These are phyloP conservation scores for Rhabdophis nuchalis DNA, from an alignment of 2,797 vertebrate genomes.

Conservation along the genomic window DNA sequence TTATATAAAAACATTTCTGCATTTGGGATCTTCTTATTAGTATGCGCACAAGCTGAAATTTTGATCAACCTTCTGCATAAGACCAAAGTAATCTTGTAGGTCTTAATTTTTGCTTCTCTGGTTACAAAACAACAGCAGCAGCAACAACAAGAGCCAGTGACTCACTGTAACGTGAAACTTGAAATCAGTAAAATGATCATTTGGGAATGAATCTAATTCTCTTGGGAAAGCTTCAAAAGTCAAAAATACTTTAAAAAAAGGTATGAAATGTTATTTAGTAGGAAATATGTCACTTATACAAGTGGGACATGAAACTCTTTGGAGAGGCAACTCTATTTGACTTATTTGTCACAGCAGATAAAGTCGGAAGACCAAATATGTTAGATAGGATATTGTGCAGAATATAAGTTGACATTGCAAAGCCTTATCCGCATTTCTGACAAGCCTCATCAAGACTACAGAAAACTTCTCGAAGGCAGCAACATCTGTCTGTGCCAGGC, in stretches of 20 bases:
- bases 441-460: neutral
- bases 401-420: neutral
- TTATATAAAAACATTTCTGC: neutral
- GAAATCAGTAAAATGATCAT: neutral
- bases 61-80: neutral
- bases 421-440: neutral
- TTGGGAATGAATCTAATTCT: neutral
- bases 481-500: neutral
- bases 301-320: neutral
- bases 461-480: neutral
- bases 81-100: neutral
- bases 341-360: neutral
- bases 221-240: neutral
- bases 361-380: neutral
- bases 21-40: neutral
- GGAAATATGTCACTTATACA: neutral
- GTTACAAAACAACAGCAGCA: neutral
- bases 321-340: neutral
- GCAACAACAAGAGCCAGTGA: neutral
- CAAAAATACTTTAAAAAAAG: neutral
- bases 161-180: neutral
- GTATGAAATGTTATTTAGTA: neutral
- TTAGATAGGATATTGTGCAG: neutral
- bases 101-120: neutral
- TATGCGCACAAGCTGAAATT: neutral